Percentiles rank a stretch among this genome's conserved stretches.
These are phyloP conservation scores for Riparia riparia DNA, from an alignment of 2,113 vertebrate species.

Conservation along the genomic window DNA sequence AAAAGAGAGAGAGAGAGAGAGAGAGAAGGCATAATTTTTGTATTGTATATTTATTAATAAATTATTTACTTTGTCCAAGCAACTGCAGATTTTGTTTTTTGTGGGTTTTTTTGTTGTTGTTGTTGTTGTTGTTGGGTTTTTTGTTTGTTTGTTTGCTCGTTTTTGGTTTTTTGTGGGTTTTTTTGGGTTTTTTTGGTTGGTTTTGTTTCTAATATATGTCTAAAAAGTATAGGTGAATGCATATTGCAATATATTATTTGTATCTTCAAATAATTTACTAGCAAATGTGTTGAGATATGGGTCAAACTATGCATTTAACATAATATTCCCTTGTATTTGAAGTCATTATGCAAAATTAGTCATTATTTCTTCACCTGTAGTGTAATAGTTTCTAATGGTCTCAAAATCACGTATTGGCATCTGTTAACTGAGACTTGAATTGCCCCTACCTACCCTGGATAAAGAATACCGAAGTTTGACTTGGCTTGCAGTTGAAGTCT, in stretches of 20 bases:
- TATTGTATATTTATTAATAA: background rate
- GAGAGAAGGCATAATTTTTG: rapidly evolving
- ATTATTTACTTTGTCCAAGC: background rate
- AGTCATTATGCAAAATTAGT: background rate
- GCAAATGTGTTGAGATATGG: background rate
- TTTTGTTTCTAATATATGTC: background rate
- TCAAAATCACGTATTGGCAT: background rate
- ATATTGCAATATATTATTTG: background rate
- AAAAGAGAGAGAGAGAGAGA: no score
- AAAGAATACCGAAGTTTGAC: background rate
- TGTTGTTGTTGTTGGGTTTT: no score
- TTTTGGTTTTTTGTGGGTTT: no score
- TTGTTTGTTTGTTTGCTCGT: no score
- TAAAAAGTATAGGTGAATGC: background rate
- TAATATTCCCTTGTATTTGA: background rate
- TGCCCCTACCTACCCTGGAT: background rate
- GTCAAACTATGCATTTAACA: background rate
- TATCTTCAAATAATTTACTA: background rate
- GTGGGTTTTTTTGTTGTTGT: background rate
- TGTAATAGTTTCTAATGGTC: background rate
- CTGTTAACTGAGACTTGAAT: slow-evolving; percentile 1
- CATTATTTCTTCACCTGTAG: background rate
- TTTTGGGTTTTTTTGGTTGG: background rate
- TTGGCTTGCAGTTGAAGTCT: background rate
- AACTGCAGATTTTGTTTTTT: background rate